Base-by-base conservation (phyloP, 2,113 vertebrate genomes). In the Nibea albiflora region DNA sequence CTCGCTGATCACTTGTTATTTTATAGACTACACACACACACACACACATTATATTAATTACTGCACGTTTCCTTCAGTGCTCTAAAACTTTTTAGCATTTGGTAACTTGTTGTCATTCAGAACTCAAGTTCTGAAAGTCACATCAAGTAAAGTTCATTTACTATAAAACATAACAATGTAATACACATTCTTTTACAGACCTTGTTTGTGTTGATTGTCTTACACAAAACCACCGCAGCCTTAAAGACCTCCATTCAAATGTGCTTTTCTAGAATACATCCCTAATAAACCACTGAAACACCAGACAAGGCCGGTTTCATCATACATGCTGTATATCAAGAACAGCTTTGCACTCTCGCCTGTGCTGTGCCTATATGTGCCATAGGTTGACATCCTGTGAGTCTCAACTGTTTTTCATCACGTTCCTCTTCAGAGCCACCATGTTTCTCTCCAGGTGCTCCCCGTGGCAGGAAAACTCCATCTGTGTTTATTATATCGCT, bases 401-500 rank as follows among this genome's bases (percentile, higher is more conserved):
- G 70, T 70, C 24, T 65, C 67, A 39, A 85, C 56, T 87, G 68
- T 90, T 92, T 88, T 87, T 77, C 84, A 75, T 82, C 66, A 57
- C 80, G 85, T 87, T 84, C 44, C 78, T 78, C 64, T 82, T 88
- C 70, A 54, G 54, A 67, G 81, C 60, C 58, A 47, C 74, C 80
- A 26, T 83, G 81, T 83, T 85, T 84, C 69, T 80, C 58, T 85
- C 68, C 77, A 58, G 85, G 67, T 77, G 76, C 49, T 88, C 84
- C 86, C 66, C 15, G 49, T 79, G 70, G 86, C 87, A 75, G 76
- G 15, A 89, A 68, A 80, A 82, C 81, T 84, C 85, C 87, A 91
- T 93, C 88, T 90, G 89, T 90, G 83, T 84, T 83, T 80, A 65
- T 81, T 54, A 77, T 61, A 72, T 61, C 76, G 77, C 71, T 2